Base-by-base conservation (phyloP, 2,888 invertebrate genomes). In the Euplagia quadripunctaria region DNA sequence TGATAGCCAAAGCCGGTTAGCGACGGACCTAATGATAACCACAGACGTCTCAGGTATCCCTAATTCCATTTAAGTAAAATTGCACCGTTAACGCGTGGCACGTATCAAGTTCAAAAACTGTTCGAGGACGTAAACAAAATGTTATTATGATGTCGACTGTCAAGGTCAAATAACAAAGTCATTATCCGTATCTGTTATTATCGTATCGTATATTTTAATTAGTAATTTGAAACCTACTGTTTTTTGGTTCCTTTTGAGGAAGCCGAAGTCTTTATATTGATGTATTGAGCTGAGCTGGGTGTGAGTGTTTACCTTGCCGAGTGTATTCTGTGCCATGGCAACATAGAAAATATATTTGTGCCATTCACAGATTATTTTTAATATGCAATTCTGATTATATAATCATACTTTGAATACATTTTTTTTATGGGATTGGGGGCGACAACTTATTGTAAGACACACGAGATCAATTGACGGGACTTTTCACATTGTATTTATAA, bases 161-260 rank as follows among this genome's bases (percentile, higher is more conserved):
- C 69, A 61, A 69, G 61, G 58, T 61, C 61, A 31, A 9, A 46
- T 31, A 61, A 16, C 17, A 49, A 61, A 61, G 31, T 49, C 61
- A 61, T 31, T 49, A 31, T 31, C 31, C 31, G 31, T 31, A 16
- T 9, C 68, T 58, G 20, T 20, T 43, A 31, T 58, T 46, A 55
- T 55, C 42, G 31, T 52, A 41, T n/a, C 1, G 68, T 17, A 31
- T 14, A 14, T 55, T 68, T 43, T 68, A 58, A n/a, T 68, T 12
- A 14, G 68, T 68, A 58, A 68, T 58, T 68, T 68, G 14, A 68
- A 68, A 58, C 20, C n/a, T 42, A n/a, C 7, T 49, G 51, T 51
- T 16, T 31, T 41, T 51, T 16, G 51, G 31, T 49, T 66, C 9
- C 49, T 43, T 1, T 9, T 46, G 46, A 46, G 46, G 20, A 65